These are phyloP conservation scores for Heliconius himera DNA, from an alignment of 1,140 invertebrate genomes.

Conservation along the genomic window DNA sequence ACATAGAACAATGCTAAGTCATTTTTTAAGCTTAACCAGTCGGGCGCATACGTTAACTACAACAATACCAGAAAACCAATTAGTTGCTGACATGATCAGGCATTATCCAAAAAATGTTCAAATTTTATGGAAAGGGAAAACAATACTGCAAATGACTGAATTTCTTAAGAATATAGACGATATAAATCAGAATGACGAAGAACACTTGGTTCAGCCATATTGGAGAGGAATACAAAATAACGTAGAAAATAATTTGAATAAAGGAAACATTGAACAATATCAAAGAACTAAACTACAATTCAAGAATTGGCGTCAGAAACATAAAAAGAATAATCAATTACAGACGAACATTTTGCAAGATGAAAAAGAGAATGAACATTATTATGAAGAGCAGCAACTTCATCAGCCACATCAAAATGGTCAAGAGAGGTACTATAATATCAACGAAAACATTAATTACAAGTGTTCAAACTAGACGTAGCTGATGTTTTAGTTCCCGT, in stretches of 20 bases:
- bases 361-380: no score
- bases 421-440: no score
- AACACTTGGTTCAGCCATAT: not conserved
- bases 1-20: conserved; percentile 22
- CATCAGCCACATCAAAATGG: no score
- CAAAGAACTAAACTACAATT: no score
- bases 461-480: conserved; percentile 19
- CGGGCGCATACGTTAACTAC: conserved; percentile 29
- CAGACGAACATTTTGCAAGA: no score
- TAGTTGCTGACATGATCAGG: conserved; percentile 33
- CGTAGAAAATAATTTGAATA: no score
- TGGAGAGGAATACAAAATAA: no score
- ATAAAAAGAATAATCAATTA: no score
- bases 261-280: no score
- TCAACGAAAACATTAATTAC: no score
- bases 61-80: conserved; percentile 30
- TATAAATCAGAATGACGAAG: conserved; percentile 8
- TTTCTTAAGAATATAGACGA: conserved; percentile 24
- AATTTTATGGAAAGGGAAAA: conserved; percentile 18
- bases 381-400: no score
- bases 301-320: no score
- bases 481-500: not conserved
- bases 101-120: conserved; percentile 41
- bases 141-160: conserved; percentile 22
- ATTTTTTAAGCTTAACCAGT: conserved; percentile 23